Evolutionary conservation across 2,113 vertebrate species (phyloP).

Genomic region (Crotalus viridis): DNA sequence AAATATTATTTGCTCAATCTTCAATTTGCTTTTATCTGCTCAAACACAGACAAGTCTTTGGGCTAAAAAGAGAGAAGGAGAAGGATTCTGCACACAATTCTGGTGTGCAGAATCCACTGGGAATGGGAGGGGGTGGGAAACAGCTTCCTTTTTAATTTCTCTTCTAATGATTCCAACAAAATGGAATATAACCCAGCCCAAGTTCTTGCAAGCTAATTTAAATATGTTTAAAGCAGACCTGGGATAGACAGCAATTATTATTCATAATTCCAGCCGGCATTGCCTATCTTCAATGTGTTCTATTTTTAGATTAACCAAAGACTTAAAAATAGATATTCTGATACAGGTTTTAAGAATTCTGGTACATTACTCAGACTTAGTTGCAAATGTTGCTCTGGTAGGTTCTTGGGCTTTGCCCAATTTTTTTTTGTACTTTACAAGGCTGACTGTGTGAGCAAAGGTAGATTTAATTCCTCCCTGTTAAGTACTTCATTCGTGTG

Average conservation of each 20-base stretch:
- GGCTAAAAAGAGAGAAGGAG: slow-evolving; percentile 38
- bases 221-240: slow-evolving; percentile 56
- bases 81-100: slow-evolving; percentile 31
- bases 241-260: slow-evolving; percentile 47
- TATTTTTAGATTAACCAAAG: slow-evolving; percentile 43
- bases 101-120: slow-evolving; percentile 46
- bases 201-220: slow-evolving; percentile 55
- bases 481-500: too few species aligned
- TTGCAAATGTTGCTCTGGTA: not conserved
- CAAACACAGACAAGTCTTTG: slow-evolving; percentile 64
- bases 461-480: not conserved
- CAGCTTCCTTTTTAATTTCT: slow-evolving; percentile 61
- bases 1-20: slow-evolving; percentile 69
- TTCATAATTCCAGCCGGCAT: slow-evolving; percentile 43
- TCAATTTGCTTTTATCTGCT: slow-evolving; percentile 70
- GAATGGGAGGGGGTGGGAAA: not conserved
- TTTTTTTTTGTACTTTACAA: not conserved
- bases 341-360: slow-evolving; percentile 24
- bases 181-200: slow-evolving; percentile 56
- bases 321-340: slow-evolving; percentile 38
- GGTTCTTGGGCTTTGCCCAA: not conserved
- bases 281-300: slow-evolving; percentile 29
- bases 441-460: not conserved
- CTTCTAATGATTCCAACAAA: slow-evolving; percentile 66
- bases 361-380: slow-evolving; percentile 16